These are phyloP conservation scores for Zophobas atratus DNA, from an alignment of 1,140 invertebrate species.

Conservation along the genomic window DNA sequence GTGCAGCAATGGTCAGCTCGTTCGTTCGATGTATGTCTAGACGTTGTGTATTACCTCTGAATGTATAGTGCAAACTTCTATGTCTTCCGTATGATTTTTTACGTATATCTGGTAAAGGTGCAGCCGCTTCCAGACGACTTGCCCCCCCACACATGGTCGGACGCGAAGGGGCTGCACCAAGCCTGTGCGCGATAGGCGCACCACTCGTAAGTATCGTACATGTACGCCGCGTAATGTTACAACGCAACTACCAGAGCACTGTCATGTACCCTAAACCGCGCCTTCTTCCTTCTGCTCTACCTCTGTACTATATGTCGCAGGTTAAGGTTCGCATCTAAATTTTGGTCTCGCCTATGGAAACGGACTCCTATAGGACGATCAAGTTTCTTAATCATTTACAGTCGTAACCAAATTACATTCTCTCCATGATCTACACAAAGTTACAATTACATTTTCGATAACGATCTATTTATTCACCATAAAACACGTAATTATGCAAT, in stretches of 20 bases:
- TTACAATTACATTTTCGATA: too few species aligned
- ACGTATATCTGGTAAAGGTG: constrained; percentile 14
- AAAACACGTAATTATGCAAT: too few species aligned
- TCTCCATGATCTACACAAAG: too few species aligned
- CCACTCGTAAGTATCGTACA: constrained; percentile 57
- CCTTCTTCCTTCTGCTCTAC: constrained; percentile 24
- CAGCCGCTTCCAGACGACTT: constrained; percentile 48
- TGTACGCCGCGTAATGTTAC: constrained; percentile 63
- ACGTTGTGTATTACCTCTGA: constrained; percentile 64
- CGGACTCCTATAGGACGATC: too few species aligned
- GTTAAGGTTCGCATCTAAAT: background rate
- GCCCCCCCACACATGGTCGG: background rate
- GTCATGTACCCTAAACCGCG: constrained; percentile 56
- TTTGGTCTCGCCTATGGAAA: too few species aligned
- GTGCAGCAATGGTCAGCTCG: constrained; percentile 67
- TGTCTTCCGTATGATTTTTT: constrained; percentile 42
- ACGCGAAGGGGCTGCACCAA: constrained; percentile 53
- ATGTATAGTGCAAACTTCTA: constrained; percentile 56
- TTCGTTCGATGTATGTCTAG: constrained; percentile 68
- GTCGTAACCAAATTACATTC: too few species aligned
- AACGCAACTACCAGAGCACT: constrained; percentile 64
- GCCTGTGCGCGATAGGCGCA: constrained; percentile 55
- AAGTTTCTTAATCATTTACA: too few species aligned
- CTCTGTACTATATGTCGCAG: constrained; percentile 47
- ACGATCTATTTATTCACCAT: too few species aligned